Evolutionary conservation across 2,888 invertebrate genomes (phyloP), one percentile per base, ranked within the genome.

Genomic region (Crepidodera aurea): DNA sequence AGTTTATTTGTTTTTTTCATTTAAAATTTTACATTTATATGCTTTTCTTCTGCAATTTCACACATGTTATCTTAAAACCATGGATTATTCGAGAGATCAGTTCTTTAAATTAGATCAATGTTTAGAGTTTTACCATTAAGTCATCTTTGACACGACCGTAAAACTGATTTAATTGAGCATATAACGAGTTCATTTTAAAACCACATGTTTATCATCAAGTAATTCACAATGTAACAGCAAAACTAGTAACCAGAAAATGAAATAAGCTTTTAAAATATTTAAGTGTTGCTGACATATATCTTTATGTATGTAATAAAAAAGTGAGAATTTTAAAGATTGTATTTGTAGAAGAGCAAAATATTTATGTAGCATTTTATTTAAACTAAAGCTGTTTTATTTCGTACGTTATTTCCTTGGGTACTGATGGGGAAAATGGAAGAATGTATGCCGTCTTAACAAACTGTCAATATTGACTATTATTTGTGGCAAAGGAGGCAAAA

Each of bases 191-290:
- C 62, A 62, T 54, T 51, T 40, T 8, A 57, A 64, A 64, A 66
- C 68, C 68, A 68, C 68, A 66, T 68, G 66, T 68, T 66, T 64
- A 66, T 66, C 61, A 67, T 62, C 58, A 39, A 62, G 34, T n/a
- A 46, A 56, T 56, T 56, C 34, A 56, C 34, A 46, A 39, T 29
- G 37, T 32, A 34, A 56, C 34, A 46, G 56, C n/a, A 42, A 44
- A 51, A 51, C 19, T 34, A 34, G 51, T 51, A 34, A 51, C 34
- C 46, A 18, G 50, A 51, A 50, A 58, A 34, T 51, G 51, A 59
- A 60, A 63, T 51, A 57, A 60, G 56, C 51, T 60, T 56, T 60
- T 51, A 55, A 56, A 58, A 15, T 29, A 13, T 48, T 48, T 25
- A 48, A 29, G 29, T 48, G 29, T 48, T 44, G 55, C 27, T 55